Conservation (phyloP, 2,888 invertebrate species). For the Hartigia nigra region DNA sequence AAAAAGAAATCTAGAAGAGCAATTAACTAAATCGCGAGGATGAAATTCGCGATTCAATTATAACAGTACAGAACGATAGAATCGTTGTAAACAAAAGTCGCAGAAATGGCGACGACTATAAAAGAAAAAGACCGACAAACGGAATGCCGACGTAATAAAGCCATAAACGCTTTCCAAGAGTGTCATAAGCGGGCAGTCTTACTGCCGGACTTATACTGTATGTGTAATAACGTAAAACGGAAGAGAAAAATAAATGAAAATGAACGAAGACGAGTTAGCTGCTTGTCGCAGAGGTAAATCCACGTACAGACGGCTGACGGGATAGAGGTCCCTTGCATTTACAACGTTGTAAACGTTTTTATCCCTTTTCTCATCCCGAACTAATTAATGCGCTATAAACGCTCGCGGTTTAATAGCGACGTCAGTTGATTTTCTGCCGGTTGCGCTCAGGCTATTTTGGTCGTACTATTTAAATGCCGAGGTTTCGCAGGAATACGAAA, state of each 20-base stretch:
- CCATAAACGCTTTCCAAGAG: slow-evolving; percentile 37
- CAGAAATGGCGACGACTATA: neutral
- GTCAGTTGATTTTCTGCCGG: slow-evolving; percentile 23
- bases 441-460: neutral
- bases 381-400: slow-evolving; percentile 49
- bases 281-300: slow-evolving; percentile 25
- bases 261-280: slow-evolving; percentile 10
- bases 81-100: neutral
- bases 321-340: slow-evolving; percentile 33
- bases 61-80: neutral
- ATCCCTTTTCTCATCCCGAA: slow-evolving; percentile 36
- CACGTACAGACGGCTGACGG: slow-evolving; percentile 22
- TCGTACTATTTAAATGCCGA: slow-evolving; percentile 10
- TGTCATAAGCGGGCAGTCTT: slow-evolving; percentile 28
- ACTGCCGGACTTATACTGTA: neutral
- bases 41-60: neutral
- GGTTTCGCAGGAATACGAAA: neutral
- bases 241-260: slow-evolving; percentile 25
- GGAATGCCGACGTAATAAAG: slow-evolving; percentile 27
- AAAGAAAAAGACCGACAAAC: neutral
- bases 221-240: neutral
- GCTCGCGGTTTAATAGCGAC: slow-evolving; percentile 30
- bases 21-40: neutral
- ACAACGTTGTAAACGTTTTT: slow-evolving; percentile 51
- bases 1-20: neutral